Percentiles rank a stretch among this genome's conserved stretches.
Conservation (phyloP, 92 coral and sea anemone genomes). For the Porites cylindrica region DNA sequence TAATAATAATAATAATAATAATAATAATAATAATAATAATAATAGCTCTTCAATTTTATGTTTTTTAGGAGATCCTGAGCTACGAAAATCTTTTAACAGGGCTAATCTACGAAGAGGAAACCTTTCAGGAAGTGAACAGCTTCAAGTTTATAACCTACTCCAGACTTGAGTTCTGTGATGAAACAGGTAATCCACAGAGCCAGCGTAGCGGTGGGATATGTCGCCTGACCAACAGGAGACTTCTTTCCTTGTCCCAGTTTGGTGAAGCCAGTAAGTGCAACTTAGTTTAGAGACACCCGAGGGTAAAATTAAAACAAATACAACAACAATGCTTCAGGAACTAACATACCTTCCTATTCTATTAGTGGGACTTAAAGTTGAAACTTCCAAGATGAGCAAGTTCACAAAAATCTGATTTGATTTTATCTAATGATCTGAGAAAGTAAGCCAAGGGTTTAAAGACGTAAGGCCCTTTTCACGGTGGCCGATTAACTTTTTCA, state of each 20-base stretch:
- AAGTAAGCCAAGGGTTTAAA: no score
- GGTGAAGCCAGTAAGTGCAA: constrained; percentile 12
- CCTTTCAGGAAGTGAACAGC: constrained; percentile 63
- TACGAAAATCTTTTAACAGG: constrained; percentile 78
- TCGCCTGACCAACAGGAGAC: constrained; percentile 75
- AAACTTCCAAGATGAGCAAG: no score
- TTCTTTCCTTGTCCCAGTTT: constrained; percentile 78
- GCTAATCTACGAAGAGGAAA: constrained; percentile 78
- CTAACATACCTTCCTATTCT: no score
- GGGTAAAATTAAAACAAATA: no score
- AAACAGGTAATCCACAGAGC: constrained; percentile 13
- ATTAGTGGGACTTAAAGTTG: no score
- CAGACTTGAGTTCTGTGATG: constrained; percentile 62
- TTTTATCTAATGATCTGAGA: no score
- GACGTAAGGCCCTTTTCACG: no score
- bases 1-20: no score
- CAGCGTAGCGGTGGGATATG: constrained; percentile 80
- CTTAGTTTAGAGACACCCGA: background rate
- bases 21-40: background rate
- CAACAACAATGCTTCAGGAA: no score
- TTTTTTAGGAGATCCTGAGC: constrained; percentile 75
- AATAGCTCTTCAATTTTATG: no score
- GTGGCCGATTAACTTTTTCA: no score
- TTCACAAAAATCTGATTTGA: no score
- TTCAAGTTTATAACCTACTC: constrained; percentile 71